A percentile compares a stretch with the other conserved stretches of the same genome.
phyloP scores from a whole-genome alignment of 1,140 invertebrate genomes.

The Sitodiplosis mosellana region DNA sequence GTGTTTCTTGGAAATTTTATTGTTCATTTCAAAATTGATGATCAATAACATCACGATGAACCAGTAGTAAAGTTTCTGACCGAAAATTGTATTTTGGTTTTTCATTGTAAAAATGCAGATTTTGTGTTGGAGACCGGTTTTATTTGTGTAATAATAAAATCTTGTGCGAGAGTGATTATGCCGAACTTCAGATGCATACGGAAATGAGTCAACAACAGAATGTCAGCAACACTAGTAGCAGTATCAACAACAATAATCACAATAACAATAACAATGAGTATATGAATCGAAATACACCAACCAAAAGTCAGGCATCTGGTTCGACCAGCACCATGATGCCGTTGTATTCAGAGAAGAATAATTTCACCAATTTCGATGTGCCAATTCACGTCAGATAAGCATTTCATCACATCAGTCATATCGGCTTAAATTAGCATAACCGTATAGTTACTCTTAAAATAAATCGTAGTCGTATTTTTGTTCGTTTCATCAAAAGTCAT shows the following conservation, averaged over 20 bases:
- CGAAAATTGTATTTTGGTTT: background rate
- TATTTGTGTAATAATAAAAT: conserved; percentile 95
- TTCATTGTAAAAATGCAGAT: conserved; percentile 37
- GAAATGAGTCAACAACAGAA: background rate
- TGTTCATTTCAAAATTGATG: background rate
- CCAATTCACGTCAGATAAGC: too few species aligned
- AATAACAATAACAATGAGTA: background rate
- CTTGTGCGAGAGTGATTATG: conserved; percentile 92
- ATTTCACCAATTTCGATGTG: too few species aligned
- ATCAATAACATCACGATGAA: background rate
- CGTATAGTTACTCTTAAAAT: too few species aligned
- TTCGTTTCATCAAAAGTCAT: too few species aligned
- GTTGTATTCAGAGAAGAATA: too few species aligned
- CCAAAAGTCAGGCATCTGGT: too few species aligned
- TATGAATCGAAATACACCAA: too few species aligned
- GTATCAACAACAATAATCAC: background rate
- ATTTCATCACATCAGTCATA: too few species aligned
- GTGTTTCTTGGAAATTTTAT: background rate
- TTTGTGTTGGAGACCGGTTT: conserved; percentile 91
- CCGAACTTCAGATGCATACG: conserved; percentile 55
- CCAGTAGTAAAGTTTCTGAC: background rate
- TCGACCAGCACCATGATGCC: too few species aligned
- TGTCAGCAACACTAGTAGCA: background rate
- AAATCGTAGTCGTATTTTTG: too few species aligned
- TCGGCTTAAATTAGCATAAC: too few species aligned